Base-by-base conservation (phyloP, 2,797 vertebrate genomes). In the Pitangus sulphuratus region DNA sequence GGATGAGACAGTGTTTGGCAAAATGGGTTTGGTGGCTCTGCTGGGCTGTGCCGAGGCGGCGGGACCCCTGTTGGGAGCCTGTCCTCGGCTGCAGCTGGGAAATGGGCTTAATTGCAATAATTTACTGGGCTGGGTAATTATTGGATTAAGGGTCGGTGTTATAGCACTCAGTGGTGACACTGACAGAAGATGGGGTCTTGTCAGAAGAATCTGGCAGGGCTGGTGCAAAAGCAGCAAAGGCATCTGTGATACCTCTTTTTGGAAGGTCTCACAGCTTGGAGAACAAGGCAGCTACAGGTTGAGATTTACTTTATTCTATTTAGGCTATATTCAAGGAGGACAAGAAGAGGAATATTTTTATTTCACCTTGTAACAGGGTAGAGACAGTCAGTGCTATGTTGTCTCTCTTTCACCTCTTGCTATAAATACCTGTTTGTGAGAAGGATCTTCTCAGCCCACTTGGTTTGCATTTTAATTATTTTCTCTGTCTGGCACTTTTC, bases 391-490 rank as follows among this genome's bases (percentile, higher is more conserved):
- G 51, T 68, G 86, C 81, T 79, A 25, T 3, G 8, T 53, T 53
- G 56, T 81, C 65, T 94, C 54, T 86, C 53, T 93, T 91, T 84
- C 87, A 91, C 79, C 93, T 93, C 61, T 71, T 85, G 80, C 69
- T 95, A 90, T 95, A 96, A 97, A 97, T 89, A 96, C 61, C 15
- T 71, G 60, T 39, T 39, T 2, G 18, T 0, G 10, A 84, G 91
- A 74, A 95, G 54, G 48, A 92, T 83, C 68, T 95, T 95, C 87
- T 75, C 91, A 86, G 78, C 82, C 84, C 54, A 18, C 62, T 90
- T 89, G 68, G 44, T 83, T 96, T 95, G 92, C 86, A 88, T 96
- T 84, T 93, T 95, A 96, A 96, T 94, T 89, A 84, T 91, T 94
- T 89, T 93, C 35, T 69, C 92, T 93, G 85, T 94, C 95, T 95